Percentiles rank a stretch among this genome's conserved stretches.
phyloP scores from a whole-genome alignment of 1,140 invertebrate species.

The Zaprionus capensis region DNA sequence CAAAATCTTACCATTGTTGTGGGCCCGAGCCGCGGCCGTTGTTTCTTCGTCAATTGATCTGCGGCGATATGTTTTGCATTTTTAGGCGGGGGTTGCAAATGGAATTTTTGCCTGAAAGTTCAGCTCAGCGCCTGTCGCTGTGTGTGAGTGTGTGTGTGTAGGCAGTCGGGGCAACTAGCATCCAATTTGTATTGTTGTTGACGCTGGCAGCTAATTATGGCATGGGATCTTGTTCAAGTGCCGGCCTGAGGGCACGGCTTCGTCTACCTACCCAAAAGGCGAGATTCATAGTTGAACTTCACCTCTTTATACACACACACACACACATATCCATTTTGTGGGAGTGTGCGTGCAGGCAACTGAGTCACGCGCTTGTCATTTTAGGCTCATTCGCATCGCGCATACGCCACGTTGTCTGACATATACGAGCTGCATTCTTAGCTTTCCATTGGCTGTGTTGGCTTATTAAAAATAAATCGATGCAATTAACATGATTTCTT shows the following conservation, averaged over 20 bases:
- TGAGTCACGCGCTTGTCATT: conserved; percentile 59
- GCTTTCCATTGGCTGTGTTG: conserved; percentile 8
- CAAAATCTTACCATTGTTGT: conserved; percentile 51
- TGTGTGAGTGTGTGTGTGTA: conserved; percentile 24
- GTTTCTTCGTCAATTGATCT: conserved; percentile 66
- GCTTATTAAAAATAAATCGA: conserved; percentile 59
- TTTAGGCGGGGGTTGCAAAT: conserved; percentile 68
- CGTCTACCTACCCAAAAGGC: conserved; percentile 45
- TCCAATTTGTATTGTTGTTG: conserved; percentile 51
- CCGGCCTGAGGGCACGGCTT: conserved; percentile 60
- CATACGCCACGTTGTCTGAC: conserved; percentile 56
- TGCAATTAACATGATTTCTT: conserved; percentile 72
- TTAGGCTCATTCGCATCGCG: conserved; percentile 38
- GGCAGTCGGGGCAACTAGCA: conserved; percentile 43
- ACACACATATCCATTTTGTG: conserved; percentile 1
- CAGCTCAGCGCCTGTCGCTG: conserved; percentile 21
- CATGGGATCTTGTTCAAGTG: conserved; percentile 24
- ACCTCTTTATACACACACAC: conserved; percentile 45
- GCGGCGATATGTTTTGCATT: conserved; percentile 56
- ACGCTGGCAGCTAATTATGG: conserved; percentile 63
- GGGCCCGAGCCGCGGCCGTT: background rate
- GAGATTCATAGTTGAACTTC: conserved; percentile 69
- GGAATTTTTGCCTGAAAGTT: conserved; percentile 72
- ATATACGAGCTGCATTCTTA: conserved; percentile 7
- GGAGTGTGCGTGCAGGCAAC: conserved; percentile 9